These are phyloP conservation scores for Mormyrus hasselquistii DNA, from an alignment of 2,797 vertebrate genomes.

Conservation along the genomic window DNA sequence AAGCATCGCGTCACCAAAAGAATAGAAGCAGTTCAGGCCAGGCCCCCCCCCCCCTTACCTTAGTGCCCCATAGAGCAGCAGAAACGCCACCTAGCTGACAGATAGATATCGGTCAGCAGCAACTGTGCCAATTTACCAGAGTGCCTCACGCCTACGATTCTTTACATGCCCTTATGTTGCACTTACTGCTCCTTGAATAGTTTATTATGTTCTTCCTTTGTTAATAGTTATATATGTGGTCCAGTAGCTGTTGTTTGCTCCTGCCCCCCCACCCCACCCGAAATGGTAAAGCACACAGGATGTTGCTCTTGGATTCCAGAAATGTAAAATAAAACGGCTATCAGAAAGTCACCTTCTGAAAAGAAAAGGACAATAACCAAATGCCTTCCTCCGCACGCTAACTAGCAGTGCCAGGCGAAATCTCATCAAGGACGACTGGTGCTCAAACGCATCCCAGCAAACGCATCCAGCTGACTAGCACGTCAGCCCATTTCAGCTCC, in stretches of 20 bases:
- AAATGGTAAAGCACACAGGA: not conserved
- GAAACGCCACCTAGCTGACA: not conserved
- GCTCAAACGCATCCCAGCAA: not conserved
- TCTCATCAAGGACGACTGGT: conserved; percentile 40
- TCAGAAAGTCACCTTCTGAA: not conserved
- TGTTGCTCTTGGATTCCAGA: not conserved
- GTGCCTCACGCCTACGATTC: not conserved
- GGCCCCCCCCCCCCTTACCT: not conserved
- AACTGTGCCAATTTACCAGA: not conserved
- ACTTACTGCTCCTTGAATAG: not conserved
- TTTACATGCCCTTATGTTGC: not conserved
- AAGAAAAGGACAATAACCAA: conserved; percentile 41
- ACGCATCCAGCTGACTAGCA: conserved; percentile 48
- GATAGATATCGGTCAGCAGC: not conserved
- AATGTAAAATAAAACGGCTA: not conserved
- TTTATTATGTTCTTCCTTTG: not conserved
- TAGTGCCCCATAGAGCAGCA: not conserved
- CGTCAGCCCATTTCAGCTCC: conserved; percentile 42
- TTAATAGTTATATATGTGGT: not conserved
- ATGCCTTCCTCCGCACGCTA: conserved; percentile 44
- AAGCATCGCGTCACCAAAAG: not conserved
- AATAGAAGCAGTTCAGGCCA: not conserved
- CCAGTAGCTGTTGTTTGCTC: not conserved
- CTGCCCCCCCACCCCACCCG: not conserved
- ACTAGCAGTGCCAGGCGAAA: conserved; percentile 42